Base-by-base conservation (phyloP, 2,888 invertebrate species). In the Drosophila nr. perissopoda region DNA sequence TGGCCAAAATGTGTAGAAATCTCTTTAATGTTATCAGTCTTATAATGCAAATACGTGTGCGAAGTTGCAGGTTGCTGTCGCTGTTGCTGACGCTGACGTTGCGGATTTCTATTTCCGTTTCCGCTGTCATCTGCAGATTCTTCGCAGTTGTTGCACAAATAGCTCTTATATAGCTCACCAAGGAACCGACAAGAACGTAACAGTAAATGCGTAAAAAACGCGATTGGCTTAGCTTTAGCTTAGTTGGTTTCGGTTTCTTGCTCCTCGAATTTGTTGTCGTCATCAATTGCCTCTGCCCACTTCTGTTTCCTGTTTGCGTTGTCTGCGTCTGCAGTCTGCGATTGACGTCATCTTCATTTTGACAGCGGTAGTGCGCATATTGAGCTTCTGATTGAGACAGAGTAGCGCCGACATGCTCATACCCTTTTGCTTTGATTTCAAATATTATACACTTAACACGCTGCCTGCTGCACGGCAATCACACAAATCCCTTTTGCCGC, bases 21-120 rank as follows among this genome's bases (percentile, higher is more conserved):
- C 91, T 91, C 76, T 87, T 91, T 91, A 92, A 91, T 91, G 86
- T 90, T 92, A 92, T 92, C 92, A 92, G 92, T 92, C 92, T 92
- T 92, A 92, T 92, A 89, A 84, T 91, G 92, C 91, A 91, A 92
- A 92, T 92, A 90, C 89, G 91, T 88, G 82, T 59, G 53, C 67
- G 76, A 76, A 66, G 70, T 70, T 76, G 76, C 75, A 66, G 51
- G 33, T 10, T 49, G 27, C 46, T 38, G 54, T 34, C 40, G 48
- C 46, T 58, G 63, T 59, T 21, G 64, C 52, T 38, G 46, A 46
- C 27, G 64, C 56, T 64, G 38, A 58, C 46, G 42, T 25, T 69
- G 51, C 59, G 52, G 61, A 31, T 69, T 76, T 68, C 68, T 64
- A 70, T 58, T 70, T 67, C 53, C 66, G 31, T 62, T 54, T 31